phyloP scores from a whole-genome alignment of 1,140 invertebrate species.

The Popillia japonica region DNA sequence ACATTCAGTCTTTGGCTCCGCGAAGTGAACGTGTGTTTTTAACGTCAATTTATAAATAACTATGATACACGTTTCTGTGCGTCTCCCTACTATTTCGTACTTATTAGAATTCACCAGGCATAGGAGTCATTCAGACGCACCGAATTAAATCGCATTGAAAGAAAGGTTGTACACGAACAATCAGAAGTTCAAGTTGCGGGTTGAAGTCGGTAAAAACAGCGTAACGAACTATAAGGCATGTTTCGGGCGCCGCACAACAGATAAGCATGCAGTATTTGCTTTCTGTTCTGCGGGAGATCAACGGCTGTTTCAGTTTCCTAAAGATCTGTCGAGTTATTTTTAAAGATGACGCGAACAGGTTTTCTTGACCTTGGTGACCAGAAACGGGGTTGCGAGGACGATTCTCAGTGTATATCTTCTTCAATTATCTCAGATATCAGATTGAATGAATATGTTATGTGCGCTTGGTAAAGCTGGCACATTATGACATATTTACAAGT shows the following conservation, averaged over 20 bases:
- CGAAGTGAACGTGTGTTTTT: neutral
- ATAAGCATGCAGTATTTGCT: neutral
- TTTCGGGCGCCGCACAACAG: neutral
- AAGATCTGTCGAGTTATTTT: constrained; percentile 22
- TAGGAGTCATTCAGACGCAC: neutral
- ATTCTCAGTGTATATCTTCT: too few relatives aligned
- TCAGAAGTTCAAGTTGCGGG: neutral
- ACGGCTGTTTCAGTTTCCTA: neutral
- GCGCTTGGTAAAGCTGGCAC: too few relatives aligned
- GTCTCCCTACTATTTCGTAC: constrained; percentile 16
- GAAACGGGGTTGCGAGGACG: constrained; percentile 21
- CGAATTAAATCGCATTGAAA: neutral
- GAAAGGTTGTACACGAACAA: neutral
- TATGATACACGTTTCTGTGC: constrained; percentile 8
- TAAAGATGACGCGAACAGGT: constrained; percentile 27
- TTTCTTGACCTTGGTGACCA: constrained; percentile 32
- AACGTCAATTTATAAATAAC: constrained; percentile 11
- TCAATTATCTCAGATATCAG: constrained; percentile 24
- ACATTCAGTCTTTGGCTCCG: constrained; percentile 1
- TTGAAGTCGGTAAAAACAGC: neutral
- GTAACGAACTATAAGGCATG: neutral
- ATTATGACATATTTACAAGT: too few relatives aligned
- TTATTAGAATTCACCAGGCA: constrained; percentile 29
- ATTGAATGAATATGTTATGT: too few relatives aligned
- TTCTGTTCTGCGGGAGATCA: constrained; percentile 4